Percentiles rank a stretch among this genome's conserved stretches.
Evolutionary conservation across 2,797 vertebrate genomes (phyloP).

Genomic region (Channa striata): DNA sequence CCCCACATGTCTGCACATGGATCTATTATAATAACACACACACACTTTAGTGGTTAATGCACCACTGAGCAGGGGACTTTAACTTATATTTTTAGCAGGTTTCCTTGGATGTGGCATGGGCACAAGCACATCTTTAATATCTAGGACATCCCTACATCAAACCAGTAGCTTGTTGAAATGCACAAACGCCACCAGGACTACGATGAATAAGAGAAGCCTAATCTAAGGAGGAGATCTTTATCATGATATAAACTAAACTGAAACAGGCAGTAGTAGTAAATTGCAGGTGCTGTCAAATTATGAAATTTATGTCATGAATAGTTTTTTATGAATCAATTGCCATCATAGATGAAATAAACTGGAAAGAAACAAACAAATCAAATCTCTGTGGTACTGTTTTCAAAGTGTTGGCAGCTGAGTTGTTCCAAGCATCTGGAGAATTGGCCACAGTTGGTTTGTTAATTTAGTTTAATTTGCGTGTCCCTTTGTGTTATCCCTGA

Average conservation of each 20-base stretch:
- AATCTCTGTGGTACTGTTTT: background rate
- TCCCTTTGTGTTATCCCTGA: background rate
- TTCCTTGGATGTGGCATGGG: background rate
- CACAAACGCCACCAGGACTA: too few relatives aligned
- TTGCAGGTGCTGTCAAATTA: background rate
- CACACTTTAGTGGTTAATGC: slow-evolving; percentile 3
- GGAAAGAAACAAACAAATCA: background rate
- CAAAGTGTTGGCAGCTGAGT: background rate
- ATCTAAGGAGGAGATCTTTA: too few relatives aligned
- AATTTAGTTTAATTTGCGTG: background rate
- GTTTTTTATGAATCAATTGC: too few relatives aligned
- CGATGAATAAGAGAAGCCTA: too few relatives aligned
- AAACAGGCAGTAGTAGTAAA: too few relatives aligned
- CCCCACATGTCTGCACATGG: background rate
- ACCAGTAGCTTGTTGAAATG: slow-evolving; percentile 2
- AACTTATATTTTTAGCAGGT: background rate
- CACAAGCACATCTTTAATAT: background rate
- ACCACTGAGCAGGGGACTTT: background rate
- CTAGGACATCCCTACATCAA: background rate
- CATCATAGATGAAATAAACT: background rate
- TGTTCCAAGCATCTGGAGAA: background rate
- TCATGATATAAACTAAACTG: too few relatives aligned
- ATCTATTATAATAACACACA: slow-evolving; percentile 17
- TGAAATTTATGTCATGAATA: background rate
- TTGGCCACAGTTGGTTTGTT: background rate